phyloP scores from a whole-genome alignment of 2,797 vertebrate species.

The Aotus griseimembra region DNA sequence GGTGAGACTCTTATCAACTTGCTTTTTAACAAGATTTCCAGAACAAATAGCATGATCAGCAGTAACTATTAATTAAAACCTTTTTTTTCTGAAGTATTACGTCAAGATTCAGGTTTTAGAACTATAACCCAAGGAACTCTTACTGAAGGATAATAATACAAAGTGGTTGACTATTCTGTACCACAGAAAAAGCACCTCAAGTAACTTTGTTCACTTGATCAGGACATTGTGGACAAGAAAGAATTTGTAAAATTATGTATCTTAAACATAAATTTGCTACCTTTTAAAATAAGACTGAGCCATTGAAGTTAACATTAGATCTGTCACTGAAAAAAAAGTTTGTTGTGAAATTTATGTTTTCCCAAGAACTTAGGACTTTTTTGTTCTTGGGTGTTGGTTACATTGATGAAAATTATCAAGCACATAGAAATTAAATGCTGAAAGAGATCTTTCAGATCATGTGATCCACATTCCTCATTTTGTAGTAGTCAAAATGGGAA shows the following conservation, averaged over 20 bases:
- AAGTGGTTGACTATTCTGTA: neutral
- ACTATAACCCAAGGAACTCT: neutral
- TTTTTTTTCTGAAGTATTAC: neutral
- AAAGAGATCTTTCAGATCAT: neutral
- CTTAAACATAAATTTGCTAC: neutral
- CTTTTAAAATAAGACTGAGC: constrained; percentile 19
- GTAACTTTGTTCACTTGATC: neutral
- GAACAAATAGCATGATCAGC: neutral
- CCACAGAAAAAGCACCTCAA: neutral
- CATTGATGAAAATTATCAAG: neutral
- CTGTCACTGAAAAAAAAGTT: neutral
- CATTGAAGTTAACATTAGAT: neutral
- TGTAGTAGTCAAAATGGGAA: neutral
- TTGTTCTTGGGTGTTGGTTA: neutral
- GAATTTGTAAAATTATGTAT: neutral
- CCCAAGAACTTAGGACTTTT: neutral
- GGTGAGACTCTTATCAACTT: neutral
- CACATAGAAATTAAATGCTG: neutral
- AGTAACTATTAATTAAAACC: neutral
- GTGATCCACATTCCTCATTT: neutral
- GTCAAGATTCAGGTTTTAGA: neutral
- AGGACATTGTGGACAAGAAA: neutral
- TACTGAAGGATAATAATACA: neutral
- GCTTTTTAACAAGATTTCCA: neutral
- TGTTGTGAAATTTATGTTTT: constrained; percentile 18